phyloP scores from a whole-genome alignment of 2,797 vertebrate species.

The Gephyroberyx darwinii region DNA sequence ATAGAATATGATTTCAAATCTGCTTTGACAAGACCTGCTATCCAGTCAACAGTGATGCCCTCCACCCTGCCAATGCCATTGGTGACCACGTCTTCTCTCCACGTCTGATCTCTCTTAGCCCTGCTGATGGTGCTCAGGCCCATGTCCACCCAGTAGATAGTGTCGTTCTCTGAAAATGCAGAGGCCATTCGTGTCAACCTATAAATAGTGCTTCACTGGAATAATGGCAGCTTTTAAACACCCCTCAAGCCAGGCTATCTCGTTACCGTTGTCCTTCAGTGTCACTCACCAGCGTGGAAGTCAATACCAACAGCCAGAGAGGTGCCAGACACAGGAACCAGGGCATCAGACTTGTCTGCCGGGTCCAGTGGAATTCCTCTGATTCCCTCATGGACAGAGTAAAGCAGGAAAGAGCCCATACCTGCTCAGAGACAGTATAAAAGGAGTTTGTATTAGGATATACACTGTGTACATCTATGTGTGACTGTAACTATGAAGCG shows the following conservation, averaged over 20 bases:
- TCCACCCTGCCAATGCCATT: constrained; percentile 97
- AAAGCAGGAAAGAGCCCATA: constrained; percentile 96
- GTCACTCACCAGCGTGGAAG: constrained; percentile 91
- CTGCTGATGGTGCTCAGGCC: constrained; percentile 97
- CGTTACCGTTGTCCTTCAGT: neutral
- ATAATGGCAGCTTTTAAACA: constrained; percentile 39
- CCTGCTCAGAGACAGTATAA: constrained; percentile 76
- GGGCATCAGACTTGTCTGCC: constrained; percentile 93
- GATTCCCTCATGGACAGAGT: constrained; percentile 97
- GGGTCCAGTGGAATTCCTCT: constrained; percentile 95
- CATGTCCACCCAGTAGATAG: constrained; percentile 99
- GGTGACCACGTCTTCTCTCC: constrained; percentile 96
- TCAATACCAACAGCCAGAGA: constrained; percentile 96
- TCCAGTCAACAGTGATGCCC: constrained; percentile 98
- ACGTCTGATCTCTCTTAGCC: constrained; percentile 96
- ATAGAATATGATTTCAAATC: neutral
- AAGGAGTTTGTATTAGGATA: neutral
- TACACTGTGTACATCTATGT: neutral
- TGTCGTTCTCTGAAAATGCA: constrained; percentile 89
- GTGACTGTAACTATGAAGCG: neutral
- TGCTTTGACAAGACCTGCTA: constrained; percentile 83
- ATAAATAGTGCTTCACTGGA: constrained; percentile 15
- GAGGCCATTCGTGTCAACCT: constrained; percentile 8
- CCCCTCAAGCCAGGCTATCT: constrained; percentile 6
- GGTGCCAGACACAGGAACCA: constrained; percentile 95